These are phyloP conservation scores for Ibycter americanus DNA, from an alignment of 2,797 vertebrate genomes.

Conservation along the genomic window DNA sequence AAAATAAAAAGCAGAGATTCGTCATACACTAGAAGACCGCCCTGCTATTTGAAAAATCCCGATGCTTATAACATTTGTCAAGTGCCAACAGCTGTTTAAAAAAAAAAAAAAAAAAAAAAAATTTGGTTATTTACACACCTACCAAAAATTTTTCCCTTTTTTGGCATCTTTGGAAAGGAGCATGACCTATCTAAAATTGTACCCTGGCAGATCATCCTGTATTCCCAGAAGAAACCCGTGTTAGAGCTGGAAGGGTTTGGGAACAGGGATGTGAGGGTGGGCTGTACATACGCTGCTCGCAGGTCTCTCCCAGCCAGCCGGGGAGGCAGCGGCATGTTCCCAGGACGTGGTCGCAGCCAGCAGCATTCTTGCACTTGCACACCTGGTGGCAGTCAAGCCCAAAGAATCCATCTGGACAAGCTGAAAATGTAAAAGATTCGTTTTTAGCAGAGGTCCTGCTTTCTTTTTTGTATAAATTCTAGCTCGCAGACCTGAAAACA, in stretches of 20 bases:
- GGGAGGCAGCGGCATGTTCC: conserved; percentile 75
- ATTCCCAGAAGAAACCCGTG: background rate
- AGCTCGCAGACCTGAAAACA: background rate
- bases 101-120: background rate
- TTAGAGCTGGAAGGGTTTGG: background rate
- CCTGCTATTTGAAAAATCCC: conserved; percentile 13
- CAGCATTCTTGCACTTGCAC: conserved; percentile 84
- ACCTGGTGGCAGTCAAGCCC: conserved; percentile 84
- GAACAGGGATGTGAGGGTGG: fast-evolving
- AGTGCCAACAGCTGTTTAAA: background rate
- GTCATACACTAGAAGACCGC: background rate
- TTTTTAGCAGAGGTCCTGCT: background rate
- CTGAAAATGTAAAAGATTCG: conserved; percentile 69
- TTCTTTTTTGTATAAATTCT: background rate
- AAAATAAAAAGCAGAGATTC: conserved; percentile 51
- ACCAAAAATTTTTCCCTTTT: background rate
- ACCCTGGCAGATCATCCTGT: background rate
- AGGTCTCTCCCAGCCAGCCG: conserved; percentile 79
- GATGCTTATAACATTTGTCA: background rate
- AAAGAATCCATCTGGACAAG: conserved; percentile 83
- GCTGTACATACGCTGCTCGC: conserved; percentile 31
- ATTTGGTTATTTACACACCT: background rate
- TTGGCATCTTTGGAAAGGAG: background rate
- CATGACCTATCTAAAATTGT: background rate
- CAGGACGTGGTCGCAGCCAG: conserved; percentile 82